A percentile compares a stretch with the other conserved stretches of the same genome.
These are phyloP conservation scores for Dione vanillae DNA, from an alignment of 2,888 invertebrate genomes.

Conservation along the genomic window DNA sequence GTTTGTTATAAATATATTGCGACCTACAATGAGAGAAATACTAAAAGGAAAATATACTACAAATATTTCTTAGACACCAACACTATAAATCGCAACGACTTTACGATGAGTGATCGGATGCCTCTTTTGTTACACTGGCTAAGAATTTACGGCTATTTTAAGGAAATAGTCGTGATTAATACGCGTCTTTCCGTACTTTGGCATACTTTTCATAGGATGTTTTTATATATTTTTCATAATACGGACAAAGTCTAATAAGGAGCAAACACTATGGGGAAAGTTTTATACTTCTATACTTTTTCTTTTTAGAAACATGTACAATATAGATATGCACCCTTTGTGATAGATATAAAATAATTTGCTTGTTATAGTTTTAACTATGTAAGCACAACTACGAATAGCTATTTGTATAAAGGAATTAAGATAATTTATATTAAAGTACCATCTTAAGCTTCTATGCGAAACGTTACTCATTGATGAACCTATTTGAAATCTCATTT, in stretches of 20 bases:
- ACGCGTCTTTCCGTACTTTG: slow-evolving; percentile 47
- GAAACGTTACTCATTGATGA: not conserved
- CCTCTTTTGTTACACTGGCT: slow-evolving; percentile 54
- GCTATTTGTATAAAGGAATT: too few relatives aligned
- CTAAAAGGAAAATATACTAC: slow-evolving; percentile 19
- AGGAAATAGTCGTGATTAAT: slow-evolving; percentile 59
- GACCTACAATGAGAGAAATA: slow-evolving; percentile 6
- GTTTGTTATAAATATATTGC: slow-evolving; percentile 20
- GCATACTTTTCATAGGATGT: slow-evolving; percentile 58
- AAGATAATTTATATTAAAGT: slow-evolving; percentile 10
- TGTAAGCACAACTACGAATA: slow-evolving; percentile 4
- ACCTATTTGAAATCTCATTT: not conserved
- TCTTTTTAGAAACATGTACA: slow-evolving; percentile 11
- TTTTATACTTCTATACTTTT: slow-evolving; percentile 11
- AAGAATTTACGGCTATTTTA: slow-evolving; percentile 59
- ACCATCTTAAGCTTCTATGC: too few relatives aligned
- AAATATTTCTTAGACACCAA: slow-evolving; percentile 30
- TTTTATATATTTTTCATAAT: slow-evolving; percentile 30
- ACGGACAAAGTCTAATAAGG: slow-evolving; percentile 4
- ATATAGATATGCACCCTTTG: not conserved
- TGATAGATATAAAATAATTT: not conserved
- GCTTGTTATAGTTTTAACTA: not conserved
- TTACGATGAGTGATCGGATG: slow-evolving; percentile 51
- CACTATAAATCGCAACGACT: slow-evolving; percentile 44
- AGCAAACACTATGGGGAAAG: slow-evolving; percentile 19